Base-by-base conservation (phyloP, 1,140 invertebrate species). In the Drepana arcuata region DNA sequence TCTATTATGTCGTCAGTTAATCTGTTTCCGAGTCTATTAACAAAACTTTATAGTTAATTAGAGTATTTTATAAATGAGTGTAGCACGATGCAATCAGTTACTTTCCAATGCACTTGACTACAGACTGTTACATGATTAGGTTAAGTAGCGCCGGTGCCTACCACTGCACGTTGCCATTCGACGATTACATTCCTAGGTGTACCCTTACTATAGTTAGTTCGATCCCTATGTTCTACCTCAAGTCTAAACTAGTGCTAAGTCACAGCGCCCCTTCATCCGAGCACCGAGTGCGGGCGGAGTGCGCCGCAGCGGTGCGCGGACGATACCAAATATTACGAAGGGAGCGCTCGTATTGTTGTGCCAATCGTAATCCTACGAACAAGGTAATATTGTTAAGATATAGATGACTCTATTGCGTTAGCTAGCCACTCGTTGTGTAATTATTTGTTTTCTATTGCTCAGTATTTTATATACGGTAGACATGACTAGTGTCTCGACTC, bases 371-470 rank as follows among this genome's bases (percentile, higher is more conserved):
- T 69, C 52, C 56, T 75, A 56, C 58, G 67, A 58, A 72, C 71
- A 78, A 70, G 63, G 63, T 79, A 68, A 61, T 78, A 63, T 70
- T 67, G 67, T 72, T 75, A 78, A 75, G 67, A 70, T 26, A 64
- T 67, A 67, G 65, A 65, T 68, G 59, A 74, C 52, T 62, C 50
- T 71, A 67, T 64, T 53, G 58, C 57, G 64, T 74, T 71, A 64
- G 58, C 54, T 74, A 64, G 59, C 54, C 47, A 61, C 55, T 54
- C 65, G 56, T 56, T 55, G 55, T 68, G 51, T 66, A 62, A 75
- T 68, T n/a, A n/a, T n/a, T n/a, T 77, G 75, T 81, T 81, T 79
- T 81, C 53, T 73, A 81, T 81, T 79, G 74, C 71, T 79, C 74
- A 78, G 72, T 78, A 75, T 82, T 77, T 81, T 75, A 77, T 74